Conservation (phyloP, 2,113 vertebrate species). For the Sebastes fasciatus region DNA sequence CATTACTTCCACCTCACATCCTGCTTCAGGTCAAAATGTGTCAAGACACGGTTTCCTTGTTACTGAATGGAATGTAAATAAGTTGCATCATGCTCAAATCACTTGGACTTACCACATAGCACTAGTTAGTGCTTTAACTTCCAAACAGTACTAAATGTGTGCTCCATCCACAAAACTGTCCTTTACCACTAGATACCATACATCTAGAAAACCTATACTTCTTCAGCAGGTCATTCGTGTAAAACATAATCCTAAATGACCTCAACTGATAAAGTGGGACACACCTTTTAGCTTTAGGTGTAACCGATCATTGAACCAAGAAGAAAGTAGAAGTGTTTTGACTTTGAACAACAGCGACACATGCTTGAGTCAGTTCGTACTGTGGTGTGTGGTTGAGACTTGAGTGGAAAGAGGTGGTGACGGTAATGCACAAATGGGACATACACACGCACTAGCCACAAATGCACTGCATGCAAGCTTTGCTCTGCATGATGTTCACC, state of each 20-base stretch:
- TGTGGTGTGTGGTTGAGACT: conserved; percentile 3
- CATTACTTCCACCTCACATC: background rate
- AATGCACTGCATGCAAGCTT: conserved; percentile 17
- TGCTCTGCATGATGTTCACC: conserved; percentile 18
- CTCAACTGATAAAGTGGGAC: background rate
- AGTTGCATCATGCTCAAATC: background rate
- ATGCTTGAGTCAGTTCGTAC: background rate
- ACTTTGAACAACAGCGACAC: background rate
- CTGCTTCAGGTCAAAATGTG: background rate
- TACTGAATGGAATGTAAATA: background rate
- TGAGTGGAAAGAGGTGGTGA: background rate
- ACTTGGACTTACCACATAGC: background rate
- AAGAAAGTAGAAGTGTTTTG: background rate
- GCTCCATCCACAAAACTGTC: background rate
- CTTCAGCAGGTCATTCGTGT: background rate
- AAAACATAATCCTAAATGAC: background rate
- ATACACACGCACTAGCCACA: conserved; percentile 11
- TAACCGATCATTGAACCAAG: background rate
- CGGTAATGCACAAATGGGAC: background rate
- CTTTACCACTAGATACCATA: background rate
- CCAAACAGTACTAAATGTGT: background rate
- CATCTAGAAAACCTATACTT: background rate
- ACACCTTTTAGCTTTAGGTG: background rate
- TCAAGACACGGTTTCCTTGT: background rate
- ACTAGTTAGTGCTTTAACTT: background rate